Evolutionary conservation across 2,888 invertebrate genomes (phyloP).

Genomic region (Anagyrus pseudococci): DNA sequence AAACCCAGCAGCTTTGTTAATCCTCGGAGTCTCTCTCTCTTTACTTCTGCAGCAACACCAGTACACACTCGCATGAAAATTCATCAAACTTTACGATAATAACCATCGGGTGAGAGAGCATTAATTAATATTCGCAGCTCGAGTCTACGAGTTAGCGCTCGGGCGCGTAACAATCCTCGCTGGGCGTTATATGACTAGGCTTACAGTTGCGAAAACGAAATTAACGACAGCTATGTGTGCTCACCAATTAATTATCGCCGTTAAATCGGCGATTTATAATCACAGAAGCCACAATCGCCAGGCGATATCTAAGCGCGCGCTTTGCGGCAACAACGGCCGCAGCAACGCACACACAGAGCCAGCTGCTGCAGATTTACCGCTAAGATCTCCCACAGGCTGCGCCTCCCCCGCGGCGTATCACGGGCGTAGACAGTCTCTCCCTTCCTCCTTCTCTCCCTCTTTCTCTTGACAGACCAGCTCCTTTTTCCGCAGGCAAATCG

Average conservation of each 20-base stretch:
- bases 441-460: neutral
- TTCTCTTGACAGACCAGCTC: neutral
- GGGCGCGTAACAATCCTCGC: neutral
- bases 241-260: conserved; percentile 18
- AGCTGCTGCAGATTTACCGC: no score
- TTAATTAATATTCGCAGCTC: conserved; percentile 26
- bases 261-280: conserved; percentile 16
- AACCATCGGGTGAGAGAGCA: neutral
- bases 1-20: neutral
- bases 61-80: conserved; percentile 1
- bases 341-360: no score
- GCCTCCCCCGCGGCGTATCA: neutral
- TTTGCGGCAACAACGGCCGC: no score
- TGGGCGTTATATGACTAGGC: neutral
- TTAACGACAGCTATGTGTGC: neutral
- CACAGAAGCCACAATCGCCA: neutral
- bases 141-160: neutral
- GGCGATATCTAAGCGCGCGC: neutral
- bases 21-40: neutral
- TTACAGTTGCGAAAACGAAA: conserved; percentile 4
- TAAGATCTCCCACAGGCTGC: conserved; percentile 3
- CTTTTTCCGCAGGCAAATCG: conserved; percentile 22
- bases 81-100: conserved; percentile 25
- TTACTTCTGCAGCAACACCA: neutral
- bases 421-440: no score